Evolutionary conservation across 2,113 vertebrate genomes (phyloP).

Genomic region (Barnardius zonarius): DNA sequence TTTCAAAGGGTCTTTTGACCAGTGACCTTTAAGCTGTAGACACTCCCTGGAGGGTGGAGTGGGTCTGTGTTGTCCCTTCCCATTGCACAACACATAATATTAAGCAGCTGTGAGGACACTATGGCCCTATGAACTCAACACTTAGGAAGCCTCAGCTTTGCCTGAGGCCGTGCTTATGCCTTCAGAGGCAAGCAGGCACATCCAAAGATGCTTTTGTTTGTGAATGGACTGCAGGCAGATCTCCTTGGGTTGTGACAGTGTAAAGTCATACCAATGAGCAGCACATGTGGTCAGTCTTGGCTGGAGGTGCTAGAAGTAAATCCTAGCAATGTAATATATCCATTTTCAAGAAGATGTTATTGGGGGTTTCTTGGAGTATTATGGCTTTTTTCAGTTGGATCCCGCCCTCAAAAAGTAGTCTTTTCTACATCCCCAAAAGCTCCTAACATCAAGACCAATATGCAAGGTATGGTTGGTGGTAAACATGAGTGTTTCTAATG

Average conservation of each 20-base stretch:
- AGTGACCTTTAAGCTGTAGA: not conserved
- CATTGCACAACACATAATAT: accelerated
- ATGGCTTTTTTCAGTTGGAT: not conserved
- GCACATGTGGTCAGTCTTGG: not conserved
- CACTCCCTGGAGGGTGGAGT: too few relatives aligned
- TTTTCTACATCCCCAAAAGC: not conserved
- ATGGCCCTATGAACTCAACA: accelerated
- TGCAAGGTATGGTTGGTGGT: not conserved
- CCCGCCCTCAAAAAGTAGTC: accelerated
- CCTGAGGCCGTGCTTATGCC: not conserved
- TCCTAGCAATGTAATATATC: not conserved
- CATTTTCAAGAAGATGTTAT: not conserved
- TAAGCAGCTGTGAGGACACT: not conserved
- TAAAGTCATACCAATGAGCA: not conserved
- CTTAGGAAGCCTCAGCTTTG: not conserved
- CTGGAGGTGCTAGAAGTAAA: not conserved
- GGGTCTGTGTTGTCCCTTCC: not conserved
- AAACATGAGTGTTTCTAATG: not conserved
- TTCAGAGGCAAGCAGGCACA: not conserved
- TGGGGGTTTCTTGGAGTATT: accelerated
- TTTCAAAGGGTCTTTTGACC: not conserved
- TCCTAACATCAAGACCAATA: not conserved
- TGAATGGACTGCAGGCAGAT: not conserved
- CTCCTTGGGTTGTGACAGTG: not conserved
- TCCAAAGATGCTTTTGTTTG: not conserved